Evolutionary conservation across 1,140 invertebrate genomes (phyloP).

Genomic region (Drosophila lacteicornis): DNA sequence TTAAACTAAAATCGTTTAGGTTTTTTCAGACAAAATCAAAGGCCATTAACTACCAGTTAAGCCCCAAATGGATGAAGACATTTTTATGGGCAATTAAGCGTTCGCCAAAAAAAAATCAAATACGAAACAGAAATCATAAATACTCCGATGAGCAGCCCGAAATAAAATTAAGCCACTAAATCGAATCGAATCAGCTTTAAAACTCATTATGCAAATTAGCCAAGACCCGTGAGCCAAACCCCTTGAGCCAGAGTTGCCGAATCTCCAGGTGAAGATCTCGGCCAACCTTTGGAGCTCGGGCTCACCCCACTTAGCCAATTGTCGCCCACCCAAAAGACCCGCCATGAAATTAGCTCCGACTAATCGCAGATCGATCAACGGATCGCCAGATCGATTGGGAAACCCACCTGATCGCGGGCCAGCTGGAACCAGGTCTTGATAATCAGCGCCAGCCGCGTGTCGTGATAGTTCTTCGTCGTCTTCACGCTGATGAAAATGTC

Average conservation of each 20-base stretch:
- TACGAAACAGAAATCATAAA: constrained; percentile 71
- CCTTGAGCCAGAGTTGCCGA: constrained; percentile 21
- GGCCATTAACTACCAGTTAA: constrained; percentile 33
- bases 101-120: constrained; percentile 52
- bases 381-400: constrained; percentile 28
- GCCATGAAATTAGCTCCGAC: constrained; percentile 60
- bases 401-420: constrained; percentile 93
- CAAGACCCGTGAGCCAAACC: constrained; percentile 2
- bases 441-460: constrained; percentile 92
- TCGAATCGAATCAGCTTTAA: constrained; percentile 77
- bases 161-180: constrained; percentile 30
- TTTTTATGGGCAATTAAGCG: constrained; percentile 80
- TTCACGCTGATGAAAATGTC: constrained; percentile 98
- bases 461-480: constrained; percentile 95
- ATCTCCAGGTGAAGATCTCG: constrained; percentile 39
- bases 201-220: constrained; percentile 80
- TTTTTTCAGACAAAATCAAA: constrained; percentile 15
- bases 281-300: constrained; percentile 51
- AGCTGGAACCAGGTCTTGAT: constrained; percentile 97
- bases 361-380: constrained; percentile 43
- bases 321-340: constrained; percentile 58
- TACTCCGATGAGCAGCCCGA: constrained; percentile 37
- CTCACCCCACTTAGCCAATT: constrained; percentile 62
- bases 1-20: constrained; percentile 39
- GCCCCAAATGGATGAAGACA: constrained; percentile 69